phyloP scores from a whole-genome alignment of 2,888 invertebrate species.

The Aporophyla lueneburgensis region DNA sequence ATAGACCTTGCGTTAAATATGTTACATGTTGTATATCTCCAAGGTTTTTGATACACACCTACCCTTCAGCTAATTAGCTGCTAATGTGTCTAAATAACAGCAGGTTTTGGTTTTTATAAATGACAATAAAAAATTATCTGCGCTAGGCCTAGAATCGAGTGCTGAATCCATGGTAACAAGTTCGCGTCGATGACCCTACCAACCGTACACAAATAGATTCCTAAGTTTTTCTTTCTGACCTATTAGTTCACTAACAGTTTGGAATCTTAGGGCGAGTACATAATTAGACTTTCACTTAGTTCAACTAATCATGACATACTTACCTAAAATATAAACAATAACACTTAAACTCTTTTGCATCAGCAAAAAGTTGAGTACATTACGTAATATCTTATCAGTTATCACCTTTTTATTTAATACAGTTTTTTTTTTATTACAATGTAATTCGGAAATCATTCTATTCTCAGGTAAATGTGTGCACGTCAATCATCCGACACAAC shows the following conservation, averaged over 20 bases:
- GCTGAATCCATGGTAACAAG: too few relatives aligned
- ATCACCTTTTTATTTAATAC: conserved; percentile 24
- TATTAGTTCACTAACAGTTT: neutral
- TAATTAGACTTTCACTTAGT: neutral
- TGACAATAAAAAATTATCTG: too few relatives aligned
- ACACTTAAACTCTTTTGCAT: conserved; percentile 13
- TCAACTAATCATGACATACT: too few relatives aligned
- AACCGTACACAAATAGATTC: neutral
- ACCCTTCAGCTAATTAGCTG: too few relatives aligned
- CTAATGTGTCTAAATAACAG: too few relatives aligned
- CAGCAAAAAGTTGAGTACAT: conserved; percentile 26
- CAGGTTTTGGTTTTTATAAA: too few relatives aligned
- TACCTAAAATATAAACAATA: neutral
- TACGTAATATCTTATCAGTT: conserved; percentile 33
- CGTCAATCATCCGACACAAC: conserved; percentile 16
- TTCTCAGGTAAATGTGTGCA: conserved; percentile 4
- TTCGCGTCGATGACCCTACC: too few relatives aligned
- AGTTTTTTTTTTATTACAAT: conserved; percentile 43
- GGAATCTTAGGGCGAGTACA: too few relatives aligned
- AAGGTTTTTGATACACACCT: too few relatives aligned
- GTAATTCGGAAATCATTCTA: conserved; percentile 14
- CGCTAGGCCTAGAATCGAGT: too few relatives aligned
- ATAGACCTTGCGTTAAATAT: too few relatives aligned
- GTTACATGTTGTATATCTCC: too few relatives aligned
- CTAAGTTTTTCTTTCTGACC: neutral